Conservation (phyloP, 2,797 vertebrate species). For the Lagodon rhomboides region DNA sequence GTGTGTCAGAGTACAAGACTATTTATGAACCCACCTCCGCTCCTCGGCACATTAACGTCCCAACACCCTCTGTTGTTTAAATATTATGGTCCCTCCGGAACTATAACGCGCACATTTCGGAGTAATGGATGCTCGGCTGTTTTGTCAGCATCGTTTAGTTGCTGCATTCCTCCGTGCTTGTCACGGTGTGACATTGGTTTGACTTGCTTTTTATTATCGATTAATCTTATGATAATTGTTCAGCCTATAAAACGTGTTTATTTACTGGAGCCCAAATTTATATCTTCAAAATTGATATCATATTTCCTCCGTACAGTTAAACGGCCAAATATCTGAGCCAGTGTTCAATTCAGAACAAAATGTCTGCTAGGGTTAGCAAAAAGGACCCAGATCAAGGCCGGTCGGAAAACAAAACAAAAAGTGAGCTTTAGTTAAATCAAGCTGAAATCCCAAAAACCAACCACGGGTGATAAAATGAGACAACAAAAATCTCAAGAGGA, state of each 20-base stretch:
- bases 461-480: no score
- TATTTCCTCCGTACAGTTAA: slow-evolving; percentile 1
- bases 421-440: no score
- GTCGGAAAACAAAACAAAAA: no score
- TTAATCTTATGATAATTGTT: slow-evolving; percentile 27
- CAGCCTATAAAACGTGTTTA: background rate
- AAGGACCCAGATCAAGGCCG: no score
- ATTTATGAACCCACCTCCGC: slow-evolving; percentile 66
- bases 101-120: slow-evolving; percentile 23
- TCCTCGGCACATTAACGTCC: slow-evolving; percentile 40
- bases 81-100: slow-evolving; percentile 45
- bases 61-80: slow-evolving; percentile 44
- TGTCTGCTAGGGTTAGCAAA: no score
- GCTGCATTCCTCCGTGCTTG: slow-evolving; percentile 21
- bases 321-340: background rate
- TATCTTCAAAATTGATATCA: background rate
- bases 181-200: slow-evolving; percentile 39
- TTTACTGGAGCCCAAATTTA: background rate
- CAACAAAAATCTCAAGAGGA: no score
- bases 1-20: slow-evolving; percentile 45
- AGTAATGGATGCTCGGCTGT: slow-evolving; percentile 28
- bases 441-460: no score
- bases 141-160: slow-evolving; percentile 25
- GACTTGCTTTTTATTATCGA: slow-evolving; percentile 17
- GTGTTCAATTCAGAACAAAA: background rate